These are phyloP conservation scores for Rhinoptilus africanus DNA, from an alignment of 2,113 vertebrate genomes.

Conservation along the genomic window DNA sequence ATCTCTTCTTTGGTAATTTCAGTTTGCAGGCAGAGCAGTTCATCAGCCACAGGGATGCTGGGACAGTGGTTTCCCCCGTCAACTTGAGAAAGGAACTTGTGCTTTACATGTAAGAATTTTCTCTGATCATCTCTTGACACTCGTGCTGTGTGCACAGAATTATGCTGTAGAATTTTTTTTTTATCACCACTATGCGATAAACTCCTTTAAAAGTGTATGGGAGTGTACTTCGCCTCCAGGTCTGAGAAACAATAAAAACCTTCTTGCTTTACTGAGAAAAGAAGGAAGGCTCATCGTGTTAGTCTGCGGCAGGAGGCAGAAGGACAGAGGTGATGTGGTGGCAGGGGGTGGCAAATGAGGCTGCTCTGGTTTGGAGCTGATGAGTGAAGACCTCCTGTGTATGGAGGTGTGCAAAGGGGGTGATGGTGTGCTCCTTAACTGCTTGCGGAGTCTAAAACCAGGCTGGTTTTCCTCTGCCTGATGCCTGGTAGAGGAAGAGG, in stretches of 20 bases:
- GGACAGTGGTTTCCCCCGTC: not conserved
- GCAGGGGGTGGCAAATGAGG: not conserved
- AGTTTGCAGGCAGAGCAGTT: not conserved
- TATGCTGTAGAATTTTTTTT: not conserved
- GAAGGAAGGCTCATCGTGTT: not conserved
- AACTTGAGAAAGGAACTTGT: not conserved
- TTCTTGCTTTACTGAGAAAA: not conserved
- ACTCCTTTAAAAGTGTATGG: not conserved
- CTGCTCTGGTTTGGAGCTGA: not conserved
- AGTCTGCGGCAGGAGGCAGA: fast-evolving
- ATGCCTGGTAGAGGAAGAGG: not conserved
- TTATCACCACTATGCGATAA: fast-evolving
- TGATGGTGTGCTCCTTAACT: not conserved
- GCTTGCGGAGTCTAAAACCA: not conserved
- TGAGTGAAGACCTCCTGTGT: not conserved
- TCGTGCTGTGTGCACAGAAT: not conserved
- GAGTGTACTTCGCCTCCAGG: not conserved
- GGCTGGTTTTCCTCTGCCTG: not conserved
- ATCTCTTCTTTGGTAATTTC: not conserved
- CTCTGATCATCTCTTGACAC: not conserved
- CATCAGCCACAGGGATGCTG: not conserved
- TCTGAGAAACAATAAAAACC: not conserved
- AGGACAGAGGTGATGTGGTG: not conserved
- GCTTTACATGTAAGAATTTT: not conserved
- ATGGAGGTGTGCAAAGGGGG: not conserved